A percentile compares a stretch with the other conserved stretches of the same genome.
These are phyloP conservation scores for Acanthiza pusilla DNA, from an alignment of 2,797 vertebrate species.

Conservation along the genomic window DNA sequence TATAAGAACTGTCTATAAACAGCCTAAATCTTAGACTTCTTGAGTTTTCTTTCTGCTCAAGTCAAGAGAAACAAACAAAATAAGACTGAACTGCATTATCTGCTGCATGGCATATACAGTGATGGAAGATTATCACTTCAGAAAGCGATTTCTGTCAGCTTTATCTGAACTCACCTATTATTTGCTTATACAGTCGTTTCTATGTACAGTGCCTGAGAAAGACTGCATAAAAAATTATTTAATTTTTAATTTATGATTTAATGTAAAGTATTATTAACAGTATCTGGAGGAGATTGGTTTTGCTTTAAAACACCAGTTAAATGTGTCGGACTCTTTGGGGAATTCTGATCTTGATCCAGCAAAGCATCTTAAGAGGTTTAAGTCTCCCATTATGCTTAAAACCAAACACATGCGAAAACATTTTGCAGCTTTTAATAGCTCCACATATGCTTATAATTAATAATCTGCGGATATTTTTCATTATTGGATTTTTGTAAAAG, in stretches of 20 bases:
- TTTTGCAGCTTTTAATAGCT: slow-evolving; percentile 31
- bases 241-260: background rate
- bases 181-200: background rate
- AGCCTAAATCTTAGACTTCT: background rate
- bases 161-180: background rate
- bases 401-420: fast-evolving
- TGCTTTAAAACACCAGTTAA: background rate
- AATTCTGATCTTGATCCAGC: slow-evolving; percentile 21
- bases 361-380: slow-evolving; percentile 1
- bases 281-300: background rate
- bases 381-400: background rate
- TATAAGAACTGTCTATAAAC: background rate
- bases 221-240: background rate
- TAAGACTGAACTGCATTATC: background rate
- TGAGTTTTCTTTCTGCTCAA: background rate
- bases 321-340: background rate
- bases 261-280: background rate
- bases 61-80: background rate
- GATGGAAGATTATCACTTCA: background rate
- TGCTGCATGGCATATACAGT: background rate
- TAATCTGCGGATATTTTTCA: background rate
- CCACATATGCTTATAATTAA: background rate
- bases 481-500: background rate
- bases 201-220: background rate
- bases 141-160: background rate